These are phyloP conservation scores for Lucilia cuprina DNA, from an alignment of 1,140 invertebrate genomes.

Conservation along the genomic window DNA sequence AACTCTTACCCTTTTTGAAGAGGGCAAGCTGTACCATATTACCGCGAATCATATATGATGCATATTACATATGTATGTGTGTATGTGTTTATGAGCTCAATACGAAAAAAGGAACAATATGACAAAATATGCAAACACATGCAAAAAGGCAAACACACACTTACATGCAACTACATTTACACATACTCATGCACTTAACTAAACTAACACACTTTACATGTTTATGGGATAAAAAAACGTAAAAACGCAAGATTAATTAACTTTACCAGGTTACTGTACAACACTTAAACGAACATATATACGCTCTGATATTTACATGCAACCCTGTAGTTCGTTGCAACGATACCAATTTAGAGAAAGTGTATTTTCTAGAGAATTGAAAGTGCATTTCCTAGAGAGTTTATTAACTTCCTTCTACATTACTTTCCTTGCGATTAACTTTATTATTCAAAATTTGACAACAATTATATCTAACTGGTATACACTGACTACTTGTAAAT, in stretches of 20 bases:
- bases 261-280: conserved; percentile 19
- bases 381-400: too few species aligned
- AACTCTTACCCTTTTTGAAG: too few species aligned
- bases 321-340: too few species aligned
- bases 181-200: background rate
- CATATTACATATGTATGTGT: background rate
- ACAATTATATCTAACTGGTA: too few species aligned
- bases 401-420: too few species aligned
- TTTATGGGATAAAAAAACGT: background rate
- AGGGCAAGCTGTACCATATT: too few species aligned
- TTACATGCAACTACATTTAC: background rate
- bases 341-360: too few species aligned
- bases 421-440: too few species aligned
- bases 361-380: too few species aligned
- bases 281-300: background rate
- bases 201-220: background rate
- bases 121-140: conserved; percentile 27
- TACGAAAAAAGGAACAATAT: background rate
- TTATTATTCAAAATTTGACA: too few species aligned
- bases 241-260: conserved; percentile 27
- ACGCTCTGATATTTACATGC: background rate
- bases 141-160: background rate
- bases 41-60: background rate
- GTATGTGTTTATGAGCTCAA: background rate
- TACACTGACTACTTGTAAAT: too few species aligned